phyloP scores from a whole-genome alignment of 1,140 invertebrate species.

The Pygmarrhopalites habei region DNA sequence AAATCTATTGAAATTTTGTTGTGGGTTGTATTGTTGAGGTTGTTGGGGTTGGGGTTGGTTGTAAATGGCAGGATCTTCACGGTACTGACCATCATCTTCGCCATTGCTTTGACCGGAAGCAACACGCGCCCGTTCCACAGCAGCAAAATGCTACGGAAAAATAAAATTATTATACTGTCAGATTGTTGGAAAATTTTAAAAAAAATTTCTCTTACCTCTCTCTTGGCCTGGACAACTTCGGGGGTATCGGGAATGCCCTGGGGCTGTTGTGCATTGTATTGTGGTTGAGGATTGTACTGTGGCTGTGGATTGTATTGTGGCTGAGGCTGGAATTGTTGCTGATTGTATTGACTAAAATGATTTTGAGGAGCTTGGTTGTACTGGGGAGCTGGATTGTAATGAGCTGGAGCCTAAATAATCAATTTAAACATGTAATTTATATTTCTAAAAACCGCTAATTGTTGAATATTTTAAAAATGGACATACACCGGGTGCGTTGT shows the following conservation, averaged over 20 bases:
- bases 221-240: no score
- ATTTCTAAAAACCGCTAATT: slow-evolving; percentile 45
- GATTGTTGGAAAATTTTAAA: no score
- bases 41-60: slow-evolving; percentile 18
- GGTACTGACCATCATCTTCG: no score
- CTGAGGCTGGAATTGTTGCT: slow-evolving; percentile 6
- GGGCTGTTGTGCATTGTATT: slow-evolving; percentile 21
- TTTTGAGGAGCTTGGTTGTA: neutral
- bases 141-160: no score
- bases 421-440: slow-evolving; percentile 44
- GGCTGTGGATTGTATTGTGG: no score
- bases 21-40: slow-evolving; percentile 15
- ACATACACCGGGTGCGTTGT: slow-evolving; percentile 22
- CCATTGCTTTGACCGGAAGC: no score
- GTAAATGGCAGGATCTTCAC: no score
- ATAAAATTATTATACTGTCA: no score
- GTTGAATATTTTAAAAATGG: neutral
- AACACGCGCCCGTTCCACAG: no score
- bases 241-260: no score
- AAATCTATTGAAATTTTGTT: slow-evolving; percentile 12
- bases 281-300: slow-evolving; percentile 24
- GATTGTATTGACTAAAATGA: neutral
- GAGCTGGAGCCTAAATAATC: slow-evolving; percentile 40
- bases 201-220: no score
- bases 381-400: neutral